These are phyloP conservation scores for Alsophila aescularia DNA, from an alignment of 2,888 invertebrate genomes.

Conservation along the genomic window DNA sequence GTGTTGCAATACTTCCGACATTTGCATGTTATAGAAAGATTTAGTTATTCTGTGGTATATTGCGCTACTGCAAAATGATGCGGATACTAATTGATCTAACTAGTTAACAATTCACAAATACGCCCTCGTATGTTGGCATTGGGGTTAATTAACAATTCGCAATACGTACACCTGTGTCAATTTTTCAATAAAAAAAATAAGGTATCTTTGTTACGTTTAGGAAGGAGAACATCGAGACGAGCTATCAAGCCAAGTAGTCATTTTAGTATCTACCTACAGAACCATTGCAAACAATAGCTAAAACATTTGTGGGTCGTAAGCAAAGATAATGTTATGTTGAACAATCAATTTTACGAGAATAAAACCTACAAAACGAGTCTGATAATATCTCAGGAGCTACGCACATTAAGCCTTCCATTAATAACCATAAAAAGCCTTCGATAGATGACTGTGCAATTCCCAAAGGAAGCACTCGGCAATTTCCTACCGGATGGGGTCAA, in stretches of 20 bases:
- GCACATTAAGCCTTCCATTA: constrained; percentile 14
- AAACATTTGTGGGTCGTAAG: not conserved
- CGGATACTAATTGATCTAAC: constrained; percentile 1
- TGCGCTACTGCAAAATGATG: not conserved
- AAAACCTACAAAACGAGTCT: not conserved
- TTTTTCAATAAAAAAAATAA: constrained; percentile 6
- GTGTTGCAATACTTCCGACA: not conserved
- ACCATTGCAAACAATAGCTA: too few relatives aligned
- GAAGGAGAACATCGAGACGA: not conserved
- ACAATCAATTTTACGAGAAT: not conserved
- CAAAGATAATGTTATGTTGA: not conserved
- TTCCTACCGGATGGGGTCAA: constrained; percentile 41
- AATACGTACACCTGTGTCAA: constrained; percentile 7
- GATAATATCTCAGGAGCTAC: not conserved
- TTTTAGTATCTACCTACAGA: too few relatives aligned
- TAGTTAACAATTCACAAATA: not conserved
- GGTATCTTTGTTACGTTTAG: not conserved
- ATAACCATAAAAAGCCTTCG: constrained; percentile 24
- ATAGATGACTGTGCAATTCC: constrained; percentile 28
- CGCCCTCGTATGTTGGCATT: constrained; percentile 13
- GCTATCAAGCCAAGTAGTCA: not conserved
- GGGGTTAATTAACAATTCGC: constrained; percentile 20
- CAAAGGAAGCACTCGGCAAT: constrained; percentile 38
- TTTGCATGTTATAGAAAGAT: not conserved
- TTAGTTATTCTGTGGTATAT: not conserved